phyloP scores from a whole-genome alignment of 2,888 invertebrate species.

The Andrena marginata region DNA sequence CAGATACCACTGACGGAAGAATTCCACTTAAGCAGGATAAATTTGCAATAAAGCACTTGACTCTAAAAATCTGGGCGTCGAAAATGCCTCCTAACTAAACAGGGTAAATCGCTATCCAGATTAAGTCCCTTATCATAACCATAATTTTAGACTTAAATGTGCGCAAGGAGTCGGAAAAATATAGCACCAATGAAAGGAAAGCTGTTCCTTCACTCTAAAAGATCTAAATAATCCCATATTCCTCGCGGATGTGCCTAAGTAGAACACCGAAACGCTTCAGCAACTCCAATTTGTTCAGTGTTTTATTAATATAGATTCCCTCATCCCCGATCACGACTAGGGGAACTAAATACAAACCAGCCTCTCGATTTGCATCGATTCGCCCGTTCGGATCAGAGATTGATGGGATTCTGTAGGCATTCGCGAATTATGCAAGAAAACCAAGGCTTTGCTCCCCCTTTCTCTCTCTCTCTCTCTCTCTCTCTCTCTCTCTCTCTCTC shows the following conservation, averaged over 20 bases:
- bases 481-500: background rate
- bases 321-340: too few species aligned
- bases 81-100: too few species aligned
- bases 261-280: background rate
- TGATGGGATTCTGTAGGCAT: slow-evolving; percentile 65
- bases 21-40: too few species aligned
- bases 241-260: background rate
- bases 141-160: too few species aligned
- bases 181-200: too few species aligned
- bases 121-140: too few species aligned
- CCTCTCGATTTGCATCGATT: slow-evolving; percentile 48
- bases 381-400: slow-evolving; percentile 38
- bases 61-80: background rate
- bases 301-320: background rate
- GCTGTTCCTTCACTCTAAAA: too few species aligned
- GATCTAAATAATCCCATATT: background rate
- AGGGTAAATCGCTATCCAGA: too few species aligned
- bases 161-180: too few species aligned
- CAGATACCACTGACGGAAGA: too few species aligned
- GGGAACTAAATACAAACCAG: slow-evolving; percentile 16
- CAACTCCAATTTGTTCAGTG: background rate
- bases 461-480: background rate
- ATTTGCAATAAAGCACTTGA: background rate
- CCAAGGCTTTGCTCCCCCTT: slow-evolving; percentile 17
- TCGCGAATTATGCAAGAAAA: slow-evolving; percentile 73